These are phyloP conservation scores for Syngnathus typhle DNA, from an alignment of 2,113 vertebrate genomes.

Conservation along the genomic window DNA sequence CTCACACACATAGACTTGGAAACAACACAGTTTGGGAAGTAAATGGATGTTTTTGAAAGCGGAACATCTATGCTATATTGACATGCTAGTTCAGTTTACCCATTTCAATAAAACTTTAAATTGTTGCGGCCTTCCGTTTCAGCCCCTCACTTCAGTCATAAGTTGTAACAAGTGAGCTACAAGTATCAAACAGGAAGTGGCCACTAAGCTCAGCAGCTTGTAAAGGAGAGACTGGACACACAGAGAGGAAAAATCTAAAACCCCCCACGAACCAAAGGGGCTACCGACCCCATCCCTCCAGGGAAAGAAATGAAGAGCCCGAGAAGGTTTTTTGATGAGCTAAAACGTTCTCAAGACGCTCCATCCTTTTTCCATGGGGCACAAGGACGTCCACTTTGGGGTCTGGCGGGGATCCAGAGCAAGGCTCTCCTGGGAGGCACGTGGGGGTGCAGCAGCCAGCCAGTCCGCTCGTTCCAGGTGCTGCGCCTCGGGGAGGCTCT, in stretches of 20 bases:
- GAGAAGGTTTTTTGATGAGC: constrained; percentile 11
- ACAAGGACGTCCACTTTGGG: constrained; percentile 14
- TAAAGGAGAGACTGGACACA: too few species aligned
- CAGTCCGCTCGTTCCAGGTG: constrained; percentile 58
- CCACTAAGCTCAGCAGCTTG: too few species aligned
- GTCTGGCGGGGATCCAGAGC: constrained; percentile 41
- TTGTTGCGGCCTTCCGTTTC: neutral
- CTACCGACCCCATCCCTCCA: constrained; percentile 66
- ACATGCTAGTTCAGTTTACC: neutral
- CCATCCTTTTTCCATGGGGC: neutral
- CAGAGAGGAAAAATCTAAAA: too few species aligned
- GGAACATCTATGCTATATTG: neutral
- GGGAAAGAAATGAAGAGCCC: constrained; percentile 49
- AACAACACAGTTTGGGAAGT: constrained; percentile 17
- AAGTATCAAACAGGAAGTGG: too few species aligned
- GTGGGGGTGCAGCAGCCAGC: constrained; percentile 33
- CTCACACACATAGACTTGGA: constrained; percentile 28
- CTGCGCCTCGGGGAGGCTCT: constrained; percentile 59
- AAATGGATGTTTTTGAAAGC: too few species aligned
- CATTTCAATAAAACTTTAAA: neutral
- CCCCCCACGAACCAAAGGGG: neutral
- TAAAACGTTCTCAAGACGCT: neutral
- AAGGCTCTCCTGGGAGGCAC: constrained; percentile 42
- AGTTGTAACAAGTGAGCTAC: too few species aligned
- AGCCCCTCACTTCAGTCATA: too few species aligned